A percentile compares a stretch with the other conserved stretches of the same genome.
phyloP scores from a whole-genome alignment of 2,113 vertebrate species.

The Vulpes ferrilata region DNA sequence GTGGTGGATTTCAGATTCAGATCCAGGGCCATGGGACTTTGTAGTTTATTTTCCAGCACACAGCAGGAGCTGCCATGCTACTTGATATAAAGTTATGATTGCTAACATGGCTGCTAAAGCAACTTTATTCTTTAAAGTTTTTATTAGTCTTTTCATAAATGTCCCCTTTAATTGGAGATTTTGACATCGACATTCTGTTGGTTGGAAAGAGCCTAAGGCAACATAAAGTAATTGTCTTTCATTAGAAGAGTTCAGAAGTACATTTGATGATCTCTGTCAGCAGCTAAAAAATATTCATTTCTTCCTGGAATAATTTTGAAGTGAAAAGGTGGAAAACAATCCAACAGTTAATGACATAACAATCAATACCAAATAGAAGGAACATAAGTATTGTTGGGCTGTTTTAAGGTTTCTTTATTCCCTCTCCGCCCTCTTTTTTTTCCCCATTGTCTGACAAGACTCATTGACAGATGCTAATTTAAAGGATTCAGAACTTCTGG shows the following conservation, averaged over 20 bases:
- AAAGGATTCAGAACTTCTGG: constrained; percentile 10
- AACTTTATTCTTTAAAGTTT: constrained; percentile 39
- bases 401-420: constrained; percentile 35
- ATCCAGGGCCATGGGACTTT: background rate
- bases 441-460: background rate
- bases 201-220: constrained; percentile 68
- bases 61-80: background rate
- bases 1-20: background rate
- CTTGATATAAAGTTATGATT: background rate
- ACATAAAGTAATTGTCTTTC: constrained; percentile 75
- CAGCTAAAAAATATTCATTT: constrained; percentile 55
- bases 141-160: constrained; percentile 37
- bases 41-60: background rate
- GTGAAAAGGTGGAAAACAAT: constrained; percentile 57
- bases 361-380: constrained; percentile 23
- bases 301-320: constrained; percentile 63
- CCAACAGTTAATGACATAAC: constrained; percentile 4
- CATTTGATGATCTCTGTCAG: constrained; percentile 38
- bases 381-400: background rate
- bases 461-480: constrained; percentile 2
- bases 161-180: constrained; percentile 76
- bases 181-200: constrained; percentile 64
- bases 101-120: background rate
- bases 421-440: background rate
- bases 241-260: constrained; percentile 68